These are phyloP conservation scores for Drosophila niveifrons DNA, from an alignment of 2,888 invertebrate species.

Conservation along the genomic window DNA sequence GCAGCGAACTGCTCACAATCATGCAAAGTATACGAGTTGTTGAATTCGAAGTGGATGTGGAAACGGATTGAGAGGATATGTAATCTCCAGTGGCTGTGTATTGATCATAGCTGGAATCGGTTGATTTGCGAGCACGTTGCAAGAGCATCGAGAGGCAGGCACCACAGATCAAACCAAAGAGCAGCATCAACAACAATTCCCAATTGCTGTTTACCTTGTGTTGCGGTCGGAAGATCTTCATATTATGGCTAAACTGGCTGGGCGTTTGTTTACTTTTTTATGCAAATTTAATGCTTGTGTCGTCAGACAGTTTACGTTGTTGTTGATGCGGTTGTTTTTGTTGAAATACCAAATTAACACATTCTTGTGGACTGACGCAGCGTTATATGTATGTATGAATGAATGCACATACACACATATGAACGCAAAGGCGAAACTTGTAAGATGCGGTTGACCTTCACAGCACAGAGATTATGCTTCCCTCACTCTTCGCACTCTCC, in stretches of 20 bases:
- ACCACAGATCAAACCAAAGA: slow-evolving; percentile 77
- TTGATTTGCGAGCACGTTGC: slow-evolving; percentile 35
- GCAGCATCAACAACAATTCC: slow-evolving; percentile 66
- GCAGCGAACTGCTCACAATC: slow-evolving; percentile 95
- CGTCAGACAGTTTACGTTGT: slow-evolving; percentile 20
- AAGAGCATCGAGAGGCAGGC: slow-evolving; percentile 74
- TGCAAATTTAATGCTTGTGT: slow-evolving; percentile 60
- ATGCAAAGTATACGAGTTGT: slow-evolving; percentile 95
- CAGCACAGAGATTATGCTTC: slow-evolving; percentile 19
- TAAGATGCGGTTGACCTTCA: slow-evolving; percentile 78
- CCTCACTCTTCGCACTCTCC: slow-evolving; percentile 1
- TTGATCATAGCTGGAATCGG: not conserved
- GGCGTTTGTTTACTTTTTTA: slow-evolving; percentile 63
- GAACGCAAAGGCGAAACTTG: slow-evolving; percentile 54
- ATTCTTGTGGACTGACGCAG: slow-evolving; percentile 66
- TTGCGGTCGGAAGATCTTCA: slow-evolving; percentile 39
- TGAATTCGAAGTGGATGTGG: slow-evolving; percentile 67
- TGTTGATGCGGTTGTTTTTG: slow-evolving; percentile 31
- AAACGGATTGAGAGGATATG: not conserved
- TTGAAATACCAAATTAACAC: slow-evolving; percentile 69
- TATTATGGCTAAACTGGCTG: slow-evolving; percentile 24
- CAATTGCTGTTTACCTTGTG: slow-evolving; percentile 35
- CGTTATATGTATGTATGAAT: slow-evolving; percentile 6
- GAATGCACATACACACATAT: not conserved
- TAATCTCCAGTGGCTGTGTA: not conserved